These are phyloP conservation scores for Talpa occidentalis DNA, from an alignment of 2,113 vertebrate genomes.

Conservation along the genomic window DNA sequence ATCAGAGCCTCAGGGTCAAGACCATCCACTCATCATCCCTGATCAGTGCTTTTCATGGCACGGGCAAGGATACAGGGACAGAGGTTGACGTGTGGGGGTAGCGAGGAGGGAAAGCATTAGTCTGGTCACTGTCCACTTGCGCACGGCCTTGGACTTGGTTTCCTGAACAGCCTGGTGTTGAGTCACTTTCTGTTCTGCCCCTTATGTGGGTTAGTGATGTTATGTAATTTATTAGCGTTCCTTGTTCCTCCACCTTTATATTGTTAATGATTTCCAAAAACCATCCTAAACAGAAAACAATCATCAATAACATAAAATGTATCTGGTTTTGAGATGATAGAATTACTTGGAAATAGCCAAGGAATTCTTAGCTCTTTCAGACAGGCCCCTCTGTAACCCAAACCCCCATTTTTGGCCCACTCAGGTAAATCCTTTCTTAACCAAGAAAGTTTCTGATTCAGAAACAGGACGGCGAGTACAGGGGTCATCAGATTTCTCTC, in stretches of 20 bases:
- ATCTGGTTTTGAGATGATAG: not conserved
- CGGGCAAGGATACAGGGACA: not conserved
- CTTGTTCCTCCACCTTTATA: not conserved
- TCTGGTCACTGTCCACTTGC: too few relatives aligned
- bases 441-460: not conserved
- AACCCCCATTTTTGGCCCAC: not conserved
- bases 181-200: too few relatives aligned
- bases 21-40: not conserved
- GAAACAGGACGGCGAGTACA: slow-evolving; percentile 27
- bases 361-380: not conserved
- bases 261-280: not conserved
- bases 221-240: not conserved
- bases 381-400: not conserved
- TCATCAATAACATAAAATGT: not conserved
- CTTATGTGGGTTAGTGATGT: not conserved
- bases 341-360: not conserved
- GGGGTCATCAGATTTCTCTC: not conserved
- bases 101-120: not conserved
- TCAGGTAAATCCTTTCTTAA: not conserved
- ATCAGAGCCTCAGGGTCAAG: not conserved
- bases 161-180: not conserved
- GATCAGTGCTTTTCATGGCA: not conserved
- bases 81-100: not conserved
- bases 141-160: not conserved
- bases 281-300: not conserved